Conservation (phyloP, 2,113 vertebrate species). For the Scartelaos histophorus region DNA sequence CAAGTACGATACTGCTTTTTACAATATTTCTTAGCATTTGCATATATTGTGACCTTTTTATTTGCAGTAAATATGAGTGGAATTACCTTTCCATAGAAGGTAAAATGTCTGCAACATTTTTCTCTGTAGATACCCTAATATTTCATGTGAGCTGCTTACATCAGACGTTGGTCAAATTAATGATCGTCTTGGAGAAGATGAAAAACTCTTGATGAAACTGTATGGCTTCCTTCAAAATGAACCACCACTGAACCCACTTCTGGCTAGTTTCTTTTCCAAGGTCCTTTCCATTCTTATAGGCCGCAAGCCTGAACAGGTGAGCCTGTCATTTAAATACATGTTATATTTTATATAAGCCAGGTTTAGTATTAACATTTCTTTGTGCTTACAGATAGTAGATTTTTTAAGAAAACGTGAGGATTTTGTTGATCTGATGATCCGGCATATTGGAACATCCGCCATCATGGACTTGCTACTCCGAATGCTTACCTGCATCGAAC, state of each 20-base stretch:
- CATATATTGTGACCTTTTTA: background rate
- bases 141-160: conserved; percentile 97
- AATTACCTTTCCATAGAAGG: background rate
- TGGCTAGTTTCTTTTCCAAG: conserved; percentile 99
- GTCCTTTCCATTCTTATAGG: conserved; percentile 98
- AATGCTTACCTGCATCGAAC: conserved; percentile 97
- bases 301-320: conserved; percentile 97
- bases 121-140: conserved; percentile 89
- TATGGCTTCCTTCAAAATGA: conserved; percentile 95
- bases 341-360: background rate
- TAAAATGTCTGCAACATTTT: background rate
- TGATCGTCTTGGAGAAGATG: conserved; percentile 94
- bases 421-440: conserved; percentile 96
- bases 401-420: conserved; percentile 94
- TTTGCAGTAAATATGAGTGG: background rate
- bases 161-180: conserved; percentile 97
- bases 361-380: background rate
- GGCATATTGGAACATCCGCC: conserved; percentile 97
- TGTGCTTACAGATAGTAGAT: conserved; percentile 85
- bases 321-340: background rate
- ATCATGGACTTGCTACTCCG: conserved; percentile 98
- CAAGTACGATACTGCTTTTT: conserved; percentile 81
- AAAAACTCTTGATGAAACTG: conserved; percentile 89
- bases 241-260: conserved; percentile 91
- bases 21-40: no score